Evolutionary conservation across 2,797 vertebrate genomes (phyloP).

Genomic region (Danionella dracula): DNA sequence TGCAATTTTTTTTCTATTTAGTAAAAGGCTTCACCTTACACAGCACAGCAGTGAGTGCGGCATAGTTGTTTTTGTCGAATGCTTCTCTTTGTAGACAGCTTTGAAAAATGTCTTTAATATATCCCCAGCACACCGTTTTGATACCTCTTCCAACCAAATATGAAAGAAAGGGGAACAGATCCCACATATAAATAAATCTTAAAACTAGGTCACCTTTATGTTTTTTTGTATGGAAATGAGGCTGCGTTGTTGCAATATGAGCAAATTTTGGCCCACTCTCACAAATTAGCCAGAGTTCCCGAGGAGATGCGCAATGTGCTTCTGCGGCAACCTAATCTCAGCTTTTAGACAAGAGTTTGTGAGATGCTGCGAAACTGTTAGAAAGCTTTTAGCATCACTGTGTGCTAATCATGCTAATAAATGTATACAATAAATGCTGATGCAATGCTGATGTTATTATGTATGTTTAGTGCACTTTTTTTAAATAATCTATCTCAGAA

Average conservation of each 20-base stretch:
- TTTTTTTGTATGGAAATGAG: slow-evolving; percentile 74
- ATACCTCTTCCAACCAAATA: slow-evolving; percentile 32
- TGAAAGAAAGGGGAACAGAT: slow-evolving; percentile 23
- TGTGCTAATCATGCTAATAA: neutral
- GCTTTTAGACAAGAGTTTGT: slow-evolving; percentile 4
- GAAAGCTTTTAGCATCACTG: slow-evolving; percentile 2
- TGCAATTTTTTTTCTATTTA: slow-evolving; percentile 56
- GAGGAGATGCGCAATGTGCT: slow-evolving; percentile 69
- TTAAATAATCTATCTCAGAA: no score
- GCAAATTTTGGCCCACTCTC: slow-evolving; percentile 71
- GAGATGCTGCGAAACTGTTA: slow-evolving; percentile 7
- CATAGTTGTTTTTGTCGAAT: slow-evolving; percentile 17
- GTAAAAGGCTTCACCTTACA: slow-evolving; percentile 55
- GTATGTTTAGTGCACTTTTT: no score
- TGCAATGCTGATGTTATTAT: neutral
- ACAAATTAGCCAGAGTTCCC: slow-evolving; percentile 73
- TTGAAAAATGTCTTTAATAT: slow-evolving; percentile 43
- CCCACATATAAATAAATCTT: slow-evolving; percentile 26
- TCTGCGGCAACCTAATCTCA: slow-evolving; percentile 52
- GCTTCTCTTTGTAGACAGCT: slow-evolving; percentile 34
- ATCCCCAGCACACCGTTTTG: slow-evolving; percentile 29
- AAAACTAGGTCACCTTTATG: slow-evolving; percentile 70
- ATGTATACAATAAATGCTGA: neutral
- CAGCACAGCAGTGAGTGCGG: slow-evolving; percentile 11
- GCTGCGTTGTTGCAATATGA: slow-evolving; percentile 66